Evolutionary conservation across 2,113 vertebrate genomes (phyloP).

Genomic region (Corythaixoides concolor): DNA sequence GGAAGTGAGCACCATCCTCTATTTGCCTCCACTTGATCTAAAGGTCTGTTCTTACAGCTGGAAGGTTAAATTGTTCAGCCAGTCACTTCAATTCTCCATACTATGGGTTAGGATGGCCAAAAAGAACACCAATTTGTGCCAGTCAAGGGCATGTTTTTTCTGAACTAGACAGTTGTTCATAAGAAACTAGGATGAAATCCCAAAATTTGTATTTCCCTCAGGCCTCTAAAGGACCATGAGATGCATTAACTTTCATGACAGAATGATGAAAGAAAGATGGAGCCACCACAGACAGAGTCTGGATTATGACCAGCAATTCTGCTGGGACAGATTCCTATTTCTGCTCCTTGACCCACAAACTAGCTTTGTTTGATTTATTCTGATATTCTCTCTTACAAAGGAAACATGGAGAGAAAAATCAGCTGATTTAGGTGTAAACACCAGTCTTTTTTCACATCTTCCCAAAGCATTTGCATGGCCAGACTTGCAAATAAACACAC

Average conservation of each 20-base stretch:
- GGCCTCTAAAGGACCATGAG: neutral
- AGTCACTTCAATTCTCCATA: neutral
- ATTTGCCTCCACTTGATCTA: neutral
- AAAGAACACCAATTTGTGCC: neutral
- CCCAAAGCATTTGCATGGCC: neutral
- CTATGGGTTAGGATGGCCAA: neutral
- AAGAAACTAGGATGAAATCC: neutral
- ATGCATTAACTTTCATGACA: neutral
- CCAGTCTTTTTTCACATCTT: neutral
- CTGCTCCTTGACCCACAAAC: neutral
- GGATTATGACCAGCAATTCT: neutral
- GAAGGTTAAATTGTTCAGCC: conserved; percentile 1
- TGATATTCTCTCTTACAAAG: neutral
- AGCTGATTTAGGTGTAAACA: neutral
- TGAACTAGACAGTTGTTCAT: neutral
- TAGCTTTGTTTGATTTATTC: neutral
- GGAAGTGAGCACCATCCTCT: neutral
- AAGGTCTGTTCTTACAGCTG: neutral
- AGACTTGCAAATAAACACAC: neutral
- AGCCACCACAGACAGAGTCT: neutral
- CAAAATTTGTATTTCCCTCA: neutral
- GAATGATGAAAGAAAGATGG: neutral
- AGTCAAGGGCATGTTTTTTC: neutral
- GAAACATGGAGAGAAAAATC: neutral
- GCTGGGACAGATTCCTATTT: neutral